Percentiles rank a stretch among this genome's conserved stretches.
Conservation (phyloP, 2,888 invertebrate species). For the Nephrotoma appendiculata region DNA sequence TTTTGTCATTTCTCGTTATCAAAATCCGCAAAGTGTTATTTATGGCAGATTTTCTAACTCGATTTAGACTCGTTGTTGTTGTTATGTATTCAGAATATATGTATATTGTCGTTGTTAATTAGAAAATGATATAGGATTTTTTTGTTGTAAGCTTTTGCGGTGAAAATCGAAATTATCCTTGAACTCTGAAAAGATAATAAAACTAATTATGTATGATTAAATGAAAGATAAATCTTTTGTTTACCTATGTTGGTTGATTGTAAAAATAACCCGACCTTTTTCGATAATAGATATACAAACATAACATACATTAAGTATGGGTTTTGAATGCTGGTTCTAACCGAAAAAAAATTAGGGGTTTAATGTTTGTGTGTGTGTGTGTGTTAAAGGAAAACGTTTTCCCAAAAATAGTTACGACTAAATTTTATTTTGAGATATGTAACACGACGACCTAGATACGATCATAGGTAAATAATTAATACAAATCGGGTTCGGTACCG, state of each 20-base stretch:
- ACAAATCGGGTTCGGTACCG: background rate
- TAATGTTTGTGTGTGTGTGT: background rate
- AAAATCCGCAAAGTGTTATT: background rate
- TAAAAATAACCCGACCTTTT: background rate
- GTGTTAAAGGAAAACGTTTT: background rate
- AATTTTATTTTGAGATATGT: background rate
- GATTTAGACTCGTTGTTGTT: background rate
- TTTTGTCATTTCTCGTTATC: background rate
- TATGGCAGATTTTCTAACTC: background rate
- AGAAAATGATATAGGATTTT: background rate
- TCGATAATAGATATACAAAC: background rate
- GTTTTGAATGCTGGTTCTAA: background rate
- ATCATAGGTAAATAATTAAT: background rate
- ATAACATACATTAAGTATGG: background rate
- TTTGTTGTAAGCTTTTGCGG: background rate
- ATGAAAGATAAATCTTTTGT: background rate
- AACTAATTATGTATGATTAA: background rate
- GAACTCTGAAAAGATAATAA: background rate
- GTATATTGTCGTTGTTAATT: background rate
- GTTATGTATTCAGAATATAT: too few species aligned
- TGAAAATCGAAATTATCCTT: background rate
- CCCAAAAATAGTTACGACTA: background rate
- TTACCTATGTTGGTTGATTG: background rate
- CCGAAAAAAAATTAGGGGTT: background rate
- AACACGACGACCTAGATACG: background rate